Percentiles rank a stretch among this genome's conserved stretches.
These are phyloP conservation scores for Lissonota sp. DNA, from an alignment of 2,888 invertebrate species.

Conservation along the genomic window DNA sequence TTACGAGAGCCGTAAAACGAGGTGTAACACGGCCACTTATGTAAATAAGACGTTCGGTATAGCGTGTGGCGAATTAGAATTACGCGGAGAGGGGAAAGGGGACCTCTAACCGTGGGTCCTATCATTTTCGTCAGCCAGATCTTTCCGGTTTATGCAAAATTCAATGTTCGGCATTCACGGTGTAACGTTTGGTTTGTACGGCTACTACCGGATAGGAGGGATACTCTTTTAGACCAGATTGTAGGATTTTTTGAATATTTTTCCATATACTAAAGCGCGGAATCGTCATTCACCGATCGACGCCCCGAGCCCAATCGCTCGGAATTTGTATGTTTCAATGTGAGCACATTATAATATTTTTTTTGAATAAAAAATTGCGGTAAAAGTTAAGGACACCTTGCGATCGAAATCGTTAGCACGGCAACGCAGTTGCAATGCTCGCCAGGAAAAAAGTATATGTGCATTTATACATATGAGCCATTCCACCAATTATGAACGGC, in stretches of 20 bases:
- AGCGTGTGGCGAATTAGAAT: conserved; percentile 57
- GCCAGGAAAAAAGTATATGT: conserved; percentile 10
- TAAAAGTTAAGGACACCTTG: conserved; percentile 54
- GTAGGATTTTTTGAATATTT: too few species aligned
- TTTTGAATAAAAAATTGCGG: conserved; percentile 25
- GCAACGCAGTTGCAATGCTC: conserved; percentile 27
- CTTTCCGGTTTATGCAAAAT: conserved; percentile 61
- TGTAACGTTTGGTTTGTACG: background rate
- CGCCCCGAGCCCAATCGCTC: conserved; percentile 44
- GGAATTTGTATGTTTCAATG: conserved; percentile 51
- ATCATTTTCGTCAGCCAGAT: conserved; percentile 60
- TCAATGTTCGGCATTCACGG: conserved; percentile 36
- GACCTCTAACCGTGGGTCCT: conserved; percentile 30
- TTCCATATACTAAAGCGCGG: conserved; percentile 27
- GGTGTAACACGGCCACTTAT: conserved; percentile 66
- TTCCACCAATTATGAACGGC: too few species aligned
- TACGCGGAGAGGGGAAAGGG: conserved; percentile 12
- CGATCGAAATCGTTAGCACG: conserved; percentile 50
- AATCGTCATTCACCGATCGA: conserved; percentile 54
- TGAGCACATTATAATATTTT: background rate
- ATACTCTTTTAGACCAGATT: too few species aligned
- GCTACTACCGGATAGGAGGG: too few species aligned
- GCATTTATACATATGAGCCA: background rate
- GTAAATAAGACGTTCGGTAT: conserved; percentile 65
- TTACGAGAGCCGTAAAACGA: conserved; percentile 60